Evolutionary conservation across 2,797 vertebrate species (phyloP), one percentile per base, ranked within the genome.

Genomic region (Urosaurus nigricauda): DNA sequence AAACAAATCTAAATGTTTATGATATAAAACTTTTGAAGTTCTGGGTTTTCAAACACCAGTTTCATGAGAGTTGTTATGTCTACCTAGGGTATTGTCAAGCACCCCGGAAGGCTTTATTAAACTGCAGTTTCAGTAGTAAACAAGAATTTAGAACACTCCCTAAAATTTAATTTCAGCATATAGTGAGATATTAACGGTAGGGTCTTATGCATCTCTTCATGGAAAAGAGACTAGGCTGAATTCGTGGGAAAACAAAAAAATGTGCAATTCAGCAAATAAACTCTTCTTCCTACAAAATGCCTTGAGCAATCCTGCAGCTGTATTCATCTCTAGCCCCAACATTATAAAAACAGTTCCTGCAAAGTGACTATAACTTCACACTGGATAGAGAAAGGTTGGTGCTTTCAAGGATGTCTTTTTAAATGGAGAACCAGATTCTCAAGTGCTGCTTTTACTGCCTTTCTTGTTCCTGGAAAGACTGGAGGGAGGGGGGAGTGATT

Each of bases 81-180:
- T 77, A 51, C 58, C 71, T 21, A 58, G 60, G 79, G 43, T 19
- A 58, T 86, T 43, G 43, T 56, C 47, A 68, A 70, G 37, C 84
- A 89, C 63, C 79, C 43, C 21, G 77, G 58, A 51, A 68, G 60
- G 53, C 17, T 80, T 89, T 85, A 80, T 80, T 85, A 86, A 89
- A 77, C 80, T 65, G 70, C 21, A 75, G 58, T 60, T 82, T 89
- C 58, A 82, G 58, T 77, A 81, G 71, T 71, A 85, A 35, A 79
- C 40, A 80, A 24, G 60, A 29, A 56, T 89, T 86, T 77, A 47
- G 82, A 86, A 70, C 21, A 70, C 43, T 21, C 24, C 29, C 17
- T 21, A n/a, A 26, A 47, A 70, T 82, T 81, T 84, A 70, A 84
- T 86, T 86, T 68, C n/a, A 51, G 6, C 87, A 75, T 1, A 68